Evolutionary conservation across 2,888 invertebrate species (phyloP).

Genomic region (Trilocha varians): DNA sequence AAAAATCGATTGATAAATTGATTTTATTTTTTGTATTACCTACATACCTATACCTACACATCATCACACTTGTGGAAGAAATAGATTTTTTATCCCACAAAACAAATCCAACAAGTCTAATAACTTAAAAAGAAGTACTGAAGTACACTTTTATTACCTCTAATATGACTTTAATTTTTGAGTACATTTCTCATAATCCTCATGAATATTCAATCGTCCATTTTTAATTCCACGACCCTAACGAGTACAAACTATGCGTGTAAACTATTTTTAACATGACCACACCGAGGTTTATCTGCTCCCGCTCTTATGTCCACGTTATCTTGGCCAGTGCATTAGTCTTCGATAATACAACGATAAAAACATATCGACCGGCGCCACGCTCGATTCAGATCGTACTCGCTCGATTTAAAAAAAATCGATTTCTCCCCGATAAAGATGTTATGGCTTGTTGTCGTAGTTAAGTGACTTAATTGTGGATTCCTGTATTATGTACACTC

Average conservation of each 20-base stretch:
- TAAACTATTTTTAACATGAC: constrained; percentile 72
- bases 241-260: constrained; percentile 61
- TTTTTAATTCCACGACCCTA: constrained; percentile 31
- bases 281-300: constrained; percentile 68
- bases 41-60: too few species aligned
- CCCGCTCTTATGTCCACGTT: constrained; percentile 64
- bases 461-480: constrained; percentile 64
- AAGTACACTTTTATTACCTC: too few species aligned
- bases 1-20: too few species aligned
- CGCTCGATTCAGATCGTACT: constrained; percentile 62
- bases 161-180: constrained; percentile 7
- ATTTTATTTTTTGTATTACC: too few species aligned
- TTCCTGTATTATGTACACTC: constrained; percentile 49
- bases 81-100: too few species aligned
- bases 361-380: constrained; percentile 68
- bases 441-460: constrained; percentile 60
- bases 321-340: constrained; percentile 69
- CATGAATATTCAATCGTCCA: constrained; percentile 2
- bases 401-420: constrained; percentile 59
- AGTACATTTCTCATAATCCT: constrained; percentile 20
- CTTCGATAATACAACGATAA: constrained; percentile 68
- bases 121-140: too few species aligned
- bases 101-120: too few species aligned
- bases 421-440: constrained; percentile 61
- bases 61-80: too few species aligned